Conservation (phyloP, 2,888 invertebrate genomes). For the Drosophila nr. perissopoda region DNA sequence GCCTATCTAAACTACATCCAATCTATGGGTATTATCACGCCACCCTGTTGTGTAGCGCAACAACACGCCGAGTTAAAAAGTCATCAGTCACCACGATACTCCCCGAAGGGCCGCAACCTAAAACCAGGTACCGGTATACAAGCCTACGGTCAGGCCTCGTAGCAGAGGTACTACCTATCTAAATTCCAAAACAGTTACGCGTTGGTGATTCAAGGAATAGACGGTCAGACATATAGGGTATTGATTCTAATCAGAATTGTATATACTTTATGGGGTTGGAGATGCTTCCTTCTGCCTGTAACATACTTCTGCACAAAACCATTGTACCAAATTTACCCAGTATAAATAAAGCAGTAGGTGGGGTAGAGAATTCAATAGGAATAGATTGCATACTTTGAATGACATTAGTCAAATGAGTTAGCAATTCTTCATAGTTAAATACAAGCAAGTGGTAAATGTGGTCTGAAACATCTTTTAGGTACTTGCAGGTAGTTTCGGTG, state of each 20-base stretch:
- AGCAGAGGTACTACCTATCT: too few relatives aligned
- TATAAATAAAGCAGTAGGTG: neutral
- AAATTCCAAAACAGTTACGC: too few relatives aligned
- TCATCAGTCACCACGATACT: too few relatives aligned
- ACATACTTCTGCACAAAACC: neutral
- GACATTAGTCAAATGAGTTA: slow-evolving; percentile 88
- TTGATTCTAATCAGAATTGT: neutral
- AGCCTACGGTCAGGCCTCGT: too few relatives aligned
- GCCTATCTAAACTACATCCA: too few relatives aligned
- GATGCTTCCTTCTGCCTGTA: neutral
- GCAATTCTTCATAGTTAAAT: slow-evolving; percentile 91
- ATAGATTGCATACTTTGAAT: slow-evolving; percentile 86
- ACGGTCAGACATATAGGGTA: neutral
- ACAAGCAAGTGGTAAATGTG: slow-evolving; percentile 90
- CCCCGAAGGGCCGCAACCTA: too few relatives aligned
- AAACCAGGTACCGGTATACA: too few relatives aligned
- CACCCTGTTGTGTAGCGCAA: too few relatives aligned
- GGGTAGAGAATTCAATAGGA: neutral
- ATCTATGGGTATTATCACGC: too few relatives aligned
- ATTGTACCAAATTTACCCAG: neutral
- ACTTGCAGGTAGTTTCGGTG: slow-evolving; percentile 89
- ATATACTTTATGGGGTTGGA: neutral
- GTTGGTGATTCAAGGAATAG: too few relatives aligned
- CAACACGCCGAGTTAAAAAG: too few relatives aligned
- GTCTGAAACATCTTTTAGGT: slow-evolving; percentile 89